Evolutionary conservation across 1,140 invertebrate species (phyloP).

Genomic region (Drosophila sechellia): DNA sequence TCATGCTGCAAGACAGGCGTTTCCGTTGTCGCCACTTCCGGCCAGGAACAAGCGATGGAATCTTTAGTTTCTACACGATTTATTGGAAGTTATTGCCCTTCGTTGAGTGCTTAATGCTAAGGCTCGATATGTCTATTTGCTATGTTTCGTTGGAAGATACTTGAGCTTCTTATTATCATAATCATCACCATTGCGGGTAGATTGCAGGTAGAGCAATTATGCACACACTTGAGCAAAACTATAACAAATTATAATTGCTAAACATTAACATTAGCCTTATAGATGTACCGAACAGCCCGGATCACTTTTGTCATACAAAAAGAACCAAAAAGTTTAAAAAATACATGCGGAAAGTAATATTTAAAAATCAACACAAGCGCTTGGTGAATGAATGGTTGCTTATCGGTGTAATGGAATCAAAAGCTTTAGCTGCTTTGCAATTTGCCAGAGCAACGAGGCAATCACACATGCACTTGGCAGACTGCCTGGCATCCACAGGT

Average conservation of each 20-base stretch:
- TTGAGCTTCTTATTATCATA: conserved; percentile 65
- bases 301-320: conserved; percentile 43
- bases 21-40: conserved; percentile 45
- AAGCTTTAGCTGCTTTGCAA: conserved; percentile 40
- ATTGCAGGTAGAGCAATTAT: conserved; percentile 39
- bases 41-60: conserved; percentile 6
- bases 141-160: conserved; percentile 73
- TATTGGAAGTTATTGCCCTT: conserved; percentile 79
- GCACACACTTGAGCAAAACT: conserved; percentile 68
- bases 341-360: conserved; percentile 81
- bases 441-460: background rate
- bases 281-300: conserved; percentile 39
- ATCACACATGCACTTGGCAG: conserved; percentile 6
- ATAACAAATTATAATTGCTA: conserved; percentile 58
- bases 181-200: conserved; percentile 14
- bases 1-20: conserved; percentile 42
- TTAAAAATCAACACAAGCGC: conserved; percentile 75
- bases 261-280: conserved; percentile 49
- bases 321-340: conserved; percentile 66
- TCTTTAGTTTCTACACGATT: conserved; percentile 39
- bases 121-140: conserved; percentile 76
- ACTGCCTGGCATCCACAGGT: conserved; percentile 13
- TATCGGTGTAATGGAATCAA: conserved; percentile 73
- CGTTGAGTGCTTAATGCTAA: conserved; percentile 70
- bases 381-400: conserved; percentile 46